Conservation (phyloP, 1,140 invertebrate genomes). For the Drosophila insularis region DNA sequence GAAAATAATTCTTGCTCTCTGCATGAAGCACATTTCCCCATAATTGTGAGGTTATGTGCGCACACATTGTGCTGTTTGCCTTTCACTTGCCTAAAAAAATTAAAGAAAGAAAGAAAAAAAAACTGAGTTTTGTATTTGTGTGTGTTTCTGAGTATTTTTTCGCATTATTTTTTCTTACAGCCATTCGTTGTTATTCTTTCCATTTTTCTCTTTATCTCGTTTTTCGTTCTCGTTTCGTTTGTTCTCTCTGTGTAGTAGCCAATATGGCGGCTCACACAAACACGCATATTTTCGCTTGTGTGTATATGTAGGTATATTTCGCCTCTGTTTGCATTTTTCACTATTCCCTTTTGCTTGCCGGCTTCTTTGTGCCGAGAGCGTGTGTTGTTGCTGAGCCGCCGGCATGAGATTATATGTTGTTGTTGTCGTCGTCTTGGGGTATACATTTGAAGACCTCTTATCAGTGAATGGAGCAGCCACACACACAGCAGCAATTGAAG, state of each 20-base stretch:
- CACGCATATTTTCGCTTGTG: slow-evolving; percentile 1
- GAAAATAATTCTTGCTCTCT: slow-evolving; percentile 37
- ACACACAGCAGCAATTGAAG: not conserved
- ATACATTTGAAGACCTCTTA: not conserved
- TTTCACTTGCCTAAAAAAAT: slow-evolving; percentile 68
- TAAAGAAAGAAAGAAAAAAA: slow-evolving; percentile 42
- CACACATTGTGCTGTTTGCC: slow-evolving; percentile 30
- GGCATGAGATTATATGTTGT: slow-evolving; percentile 43
- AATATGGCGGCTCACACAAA: slow-evolving; percentile 64
- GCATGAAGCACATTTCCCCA: slow-evolving; percentile 64
- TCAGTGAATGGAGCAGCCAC: not conserved
- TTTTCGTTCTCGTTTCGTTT: slow-evolving; percentile 39
- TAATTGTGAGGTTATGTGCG: slow-evolving; percentile 71
- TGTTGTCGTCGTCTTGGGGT: slow-evolving; percentile 39
- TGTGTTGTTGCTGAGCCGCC: slow-evolving; percentile 53
- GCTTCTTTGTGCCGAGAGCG: slow-evolving; percentile 41
- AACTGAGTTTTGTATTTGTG: slow-evolving; percentile 56
- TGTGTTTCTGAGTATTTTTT: slow-evolving; percentile 53
- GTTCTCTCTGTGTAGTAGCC: slow-evolving; percentile 65
- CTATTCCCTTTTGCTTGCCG: slow-evolving; percentile 72
- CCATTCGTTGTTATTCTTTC: slow-evolving; percentile 72
- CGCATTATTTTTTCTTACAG: slow-evolving; percentile 66
- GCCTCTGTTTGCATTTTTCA: slow-evolving; percentile 48
- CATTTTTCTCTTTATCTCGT: not conserved
- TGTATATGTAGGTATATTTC: slow-evolving; percentile 46